These are phyloP conservation scores for Dendrolimus punctatus DNA, from an alignment of 1,140 invertebrate species.

Conservation along the genomic window DNA sequence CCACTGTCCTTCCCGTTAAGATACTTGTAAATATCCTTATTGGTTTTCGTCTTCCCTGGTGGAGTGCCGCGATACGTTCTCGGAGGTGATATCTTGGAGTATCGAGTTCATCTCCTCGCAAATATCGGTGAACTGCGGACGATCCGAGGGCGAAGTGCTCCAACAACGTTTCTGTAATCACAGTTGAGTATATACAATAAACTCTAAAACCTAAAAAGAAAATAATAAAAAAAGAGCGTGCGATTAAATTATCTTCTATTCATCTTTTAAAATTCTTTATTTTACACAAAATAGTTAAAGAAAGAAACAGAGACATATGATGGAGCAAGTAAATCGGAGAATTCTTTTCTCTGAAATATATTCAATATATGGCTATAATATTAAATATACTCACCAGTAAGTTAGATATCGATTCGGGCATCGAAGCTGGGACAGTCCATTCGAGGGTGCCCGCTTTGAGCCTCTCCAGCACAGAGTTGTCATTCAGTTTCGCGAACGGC, in stretches of 20 bases:
- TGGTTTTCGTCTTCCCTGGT: constrained; percentile 18
- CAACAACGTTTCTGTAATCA: constrained; percentile 74
- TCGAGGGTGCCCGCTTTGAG: constrained; percentile 77
- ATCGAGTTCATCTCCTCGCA: constrained; percentile 35
- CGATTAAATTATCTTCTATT: too few relatives aligned
- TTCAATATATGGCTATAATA: too few relatives aligned
- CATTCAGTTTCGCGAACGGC: constrained; percentile 87
- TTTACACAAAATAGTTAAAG: too few relatives aligned
- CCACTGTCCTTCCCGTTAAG: neutral
- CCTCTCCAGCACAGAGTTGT: constrained; percentile 82
- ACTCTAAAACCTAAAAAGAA: neutral
- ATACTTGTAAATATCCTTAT: constrained; percentile 3
- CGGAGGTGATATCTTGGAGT: constrained; percentile 35
- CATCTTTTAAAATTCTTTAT: too few relatives aligned
- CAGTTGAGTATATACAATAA: neutral
- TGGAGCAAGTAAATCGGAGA: too few relatives aligned
- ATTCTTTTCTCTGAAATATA: too few relatives aligned
- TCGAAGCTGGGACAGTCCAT: constrained; percentile 77
- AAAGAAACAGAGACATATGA: too few relatives aligned
- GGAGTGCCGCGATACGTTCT: constrained; percentile 27
- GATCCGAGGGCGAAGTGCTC: constrained; percentile 76
- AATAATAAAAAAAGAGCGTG: too few relatives aligned
- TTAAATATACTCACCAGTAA: constrained; percentile 71
- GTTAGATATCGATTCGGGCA: constrained; percentile 76
- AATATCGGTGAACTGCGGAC: constrained; percentile 74